phyloP scores from a whole-genome alignment of 2,888 invertebrate species.

The Autographa pulchrina region DNA sequence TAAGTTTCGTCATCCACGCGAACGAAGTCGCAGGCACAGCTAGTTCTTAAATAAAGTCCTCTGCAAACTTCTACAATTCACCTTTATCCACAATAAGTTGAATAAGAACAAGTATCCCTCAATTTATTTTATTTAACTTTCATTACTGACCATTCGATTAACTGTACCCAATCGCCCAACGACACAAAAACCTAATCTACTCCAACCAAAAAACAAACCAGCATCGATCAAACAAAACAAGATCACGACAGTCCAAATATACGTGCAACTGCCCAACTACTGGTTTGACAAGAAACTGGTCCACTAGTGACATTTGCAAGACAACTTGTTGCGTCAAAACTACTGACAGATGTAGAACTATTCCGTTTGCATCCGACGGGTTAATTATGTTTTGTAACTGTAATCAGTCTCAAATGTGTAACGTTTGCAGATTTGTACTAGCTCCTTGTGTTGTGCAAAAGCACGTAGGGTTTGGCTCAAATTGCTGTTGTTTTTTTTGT shows the following conservation, averaged over 20 bases:
- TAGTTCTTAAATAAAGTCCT: too few species aligned
- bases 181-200: neutral
- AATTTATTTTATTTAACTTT: neutral
- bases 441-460: neutral
- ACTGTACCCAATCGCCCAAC: neutral
- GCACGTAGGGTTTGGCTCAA: neutral
- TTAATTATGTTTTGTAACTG: conserved; percentile 48
- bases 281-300: conserved; percentile 44
- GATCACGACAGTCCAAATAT: conserved; percentile 28
- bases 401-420: conserved; percentile 8
- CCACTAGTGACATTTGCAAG: conserved; percentile 39
- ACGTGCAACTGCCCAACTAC: conserved; percentile 53
- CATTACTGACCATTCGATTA: neutral
- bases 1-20: too few species aligned
- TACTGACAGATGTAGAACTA: conserved; percentile 49
- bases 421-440: neutral
- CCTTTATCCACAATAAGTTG: too few species aligned
- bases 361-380: conserved; percentile 40
- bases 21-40: too few species aligned
- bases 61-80: too few species aligned
- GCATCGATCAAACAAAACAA: conserved; percentile 23
- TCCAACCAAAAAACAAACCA: conserved; percentile 9
- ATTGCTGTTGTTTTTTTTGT: neutral
- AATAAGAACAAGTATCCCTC: neutral
- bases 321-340: conserved; percentile 46